Evolutionary conservation across 2,888 invertebrate species (phyloP).

Genomic region (Calliopum simillimum): DNA sequence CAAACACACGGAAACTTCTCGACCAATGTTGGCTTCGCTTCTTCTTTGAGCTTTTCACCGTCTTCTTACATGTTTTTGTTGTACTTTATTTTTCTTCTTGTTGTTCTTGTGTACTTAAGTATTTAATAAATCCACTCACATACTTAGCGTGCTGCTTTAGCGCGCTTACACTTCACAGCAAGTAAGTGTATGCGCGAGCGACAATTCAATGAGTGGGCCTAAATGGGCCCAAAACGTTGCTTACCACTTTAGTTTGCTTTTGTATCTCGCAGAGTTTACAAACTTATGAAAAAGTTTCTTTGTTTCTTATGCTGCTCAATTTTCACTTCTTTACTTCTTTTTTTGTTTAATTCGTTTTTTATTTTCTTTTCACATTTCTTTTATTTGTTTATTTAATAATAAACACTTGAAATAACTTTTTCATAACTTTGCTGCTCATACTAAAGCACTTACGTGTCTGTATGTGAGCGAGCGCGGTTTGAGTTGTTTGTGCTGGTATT

Average conservation of each 20-base stretch:
- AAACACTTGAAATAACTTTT: constrained; percentile 14
- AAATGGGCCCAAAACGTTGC: no score
- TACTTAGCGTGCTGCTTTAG: not conserved
- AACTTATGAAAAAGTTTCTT: no score
- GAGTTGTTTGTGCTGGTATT: not conserved
- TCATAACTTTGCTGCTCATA: not conserved
- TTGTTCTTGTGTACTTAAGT: not conserved
- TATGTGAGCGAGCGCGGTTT: not conserved
- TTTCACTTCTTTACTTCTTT: not conserved
- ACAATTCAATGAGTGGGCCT: no score
- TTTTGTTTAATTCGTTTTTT: not conserved
- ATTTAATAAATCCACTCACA: constrained; percentile 8
- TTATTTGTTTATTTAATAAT: constrained; percentile 25
- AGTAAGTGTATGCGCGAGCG: no score
- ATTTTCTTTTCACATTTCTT: not conserved
- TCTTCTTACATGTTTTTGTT: no score
- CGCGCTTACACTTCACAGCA: no score
- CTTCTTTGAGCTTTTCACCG: no score
- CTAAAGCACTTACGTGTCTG: not conserved
- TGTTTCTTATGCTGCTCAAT: not conserved
- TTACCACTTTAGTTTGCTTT: no score
- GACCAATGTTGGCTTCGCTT: no score
- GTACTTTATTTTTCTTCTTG: no score
- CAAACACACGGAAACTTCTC: no score
- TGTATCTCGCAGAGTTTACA: no score